Evolutionary conservation across 2,888 invertebrate genomes (phyloP).

Genomic region (Drosophila siamana): DNA sequence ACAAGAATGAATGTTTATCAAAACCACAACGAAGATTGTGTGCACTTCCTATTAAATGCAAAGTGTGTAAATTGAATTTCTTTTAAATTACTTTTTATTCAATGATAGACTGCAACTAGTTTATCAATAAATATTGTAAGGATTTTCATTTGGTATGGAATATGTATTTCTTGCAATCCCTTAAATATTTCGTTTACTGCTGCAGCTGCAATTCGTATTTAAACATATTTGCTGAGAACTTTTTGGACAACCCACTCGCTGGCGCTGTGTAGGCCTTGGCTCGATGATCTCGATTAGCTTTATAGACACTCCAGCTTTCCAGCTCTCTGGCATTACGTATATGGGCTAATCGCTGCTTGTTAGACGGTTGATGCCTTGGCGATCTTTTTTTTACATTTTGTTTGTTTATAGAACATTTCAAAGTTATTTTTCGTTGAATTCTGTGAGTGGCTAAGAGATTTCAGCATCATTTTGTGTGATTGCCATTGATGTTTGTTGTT

Average conservation of each 20-base stretch:
- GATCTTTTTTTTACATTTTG: constrained; percentile 51
- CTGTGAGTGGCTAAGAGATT: constrained; percentile 55
- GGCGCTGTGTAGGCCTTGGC: constrained; percentile 9
- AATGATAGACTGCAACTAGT: no score
- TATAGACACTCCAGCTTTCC: constrained; percentile 31
- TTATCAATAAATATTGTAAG: no score
- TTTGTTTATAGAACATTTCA: constrained; percentile 72
- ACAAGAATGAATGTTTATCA: constrained; percentile 14
- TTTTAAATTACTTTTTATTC: neutral
- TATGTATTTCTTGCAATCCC: no score
- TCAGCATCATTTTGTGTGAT: constrained; percentile 52
- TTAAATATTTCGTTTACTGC: no score
- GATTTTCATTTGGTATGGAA: no score
- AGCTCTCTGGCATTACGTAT: constrained; percentile 24
- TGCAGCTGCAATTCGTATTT: no score
- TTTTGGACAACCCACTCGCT: constrained; percentile 15
- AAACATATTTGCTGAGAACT: constrained; percentile 3
- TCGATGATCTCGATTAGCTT: constrained; percentile 39
- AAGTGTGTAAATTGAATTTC: neutral
- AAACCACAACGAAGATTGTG: constrained; percentile 11
- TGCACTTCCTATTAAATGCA: constrained; percentile 22
- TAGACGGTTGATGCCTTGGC: constrained; percentile 33
- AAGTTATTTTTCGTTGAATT: constrained; percentile 63
- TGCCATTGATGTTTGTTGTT: constrained; percentile 10
- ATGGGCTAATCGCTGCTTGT: constrained; percentile 61